phyloP scores from a whole-genome alignment of 2,888 invertebrate genomes.

The Thecocarcelia acutangulata region DNA sequence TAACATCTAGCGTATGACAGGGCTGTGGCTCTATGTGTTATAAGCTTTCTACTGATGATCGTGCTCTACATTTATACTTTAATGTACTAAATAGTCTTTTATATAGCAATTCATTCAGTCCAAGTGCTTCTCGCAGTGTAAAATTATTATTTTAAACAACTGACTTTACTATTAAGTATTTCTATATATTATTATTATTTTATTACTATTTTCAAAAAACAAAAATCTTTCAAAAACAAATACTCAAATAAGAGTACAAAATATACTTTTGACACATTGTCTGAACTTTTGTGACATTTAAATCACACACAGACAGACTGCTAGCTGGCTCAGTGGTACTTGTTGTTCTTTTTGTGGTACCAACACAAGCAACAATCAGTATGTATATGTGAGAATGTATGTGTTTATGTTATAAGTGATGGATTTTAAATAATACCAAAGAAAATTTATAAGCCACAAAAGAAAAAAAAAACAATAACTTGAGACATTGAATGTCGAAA shows the following conservation, averaged over 20 bases:
- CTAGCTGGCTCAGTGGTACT: neutral
- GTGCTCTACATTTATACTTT: no score
- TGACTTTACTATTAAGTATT: no score
- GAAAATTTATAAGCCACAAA: conserved; percentile 11
- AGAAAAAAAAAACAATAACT: neutral
- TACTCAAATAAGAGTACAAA: conserved; percentile 1
- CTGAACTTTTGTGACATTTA: conserved; percentile 48
- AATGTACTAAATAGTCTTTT: no score
- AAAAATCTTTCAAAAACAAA: conserved; percentile 3
- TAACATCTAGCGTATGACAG: no score
- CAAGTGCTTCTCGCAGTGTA: no score
- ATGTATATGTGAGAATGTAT: no score
- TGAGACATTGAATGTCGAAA: conserved; percentile 35
- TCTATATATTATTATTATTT: no score
- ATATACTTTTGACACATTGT: conserved; percentile 45
- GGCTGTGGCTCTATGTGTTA: no score
- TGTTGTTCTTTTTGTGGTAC: neutral
- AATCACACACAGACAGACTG: conserved; percentile 31
- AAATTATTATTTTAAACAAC: no score
- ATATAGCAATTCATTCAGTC: no score
- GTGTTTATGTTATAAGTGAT: no score
- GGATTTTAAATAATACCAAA: neutral
- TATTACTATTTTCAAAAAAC: neutral
- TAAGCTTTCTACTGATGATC: no score
- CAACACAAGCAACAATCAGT: neutral